Evolutionary conservation across 2,888 invertebrate genomes (phyloP), one percentile per base, ranked within the genome.

Genomic region (Hirtodrosophila alboralis): DNA sequence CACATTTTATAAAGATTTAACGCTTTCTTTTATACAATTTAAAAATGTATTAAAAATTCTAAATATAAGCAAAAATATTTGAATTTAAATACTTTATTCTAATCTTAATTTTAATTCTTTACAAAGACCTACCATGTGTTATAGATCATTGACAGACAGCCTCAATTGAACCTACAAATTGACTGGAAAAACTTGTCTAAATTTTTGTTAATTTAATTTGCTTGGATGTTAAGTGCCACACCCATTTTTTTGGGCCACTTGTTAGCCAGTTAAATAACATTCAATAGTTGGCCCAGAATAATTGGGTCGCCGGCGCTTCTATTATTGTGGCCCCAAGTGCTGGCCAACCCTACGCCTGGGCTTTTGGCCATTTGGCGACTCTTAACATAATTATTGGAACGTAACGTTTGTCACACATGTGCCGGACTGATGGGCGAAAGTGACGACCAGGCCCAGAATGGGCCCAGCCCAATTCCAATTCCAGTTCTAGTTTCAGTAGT

Each of bases 361-460:
- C 44, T 37, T 52, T 72, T 56, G 48, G 61, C 40, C 47, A 62
- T 67, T 68, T 53, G 21, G 21, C 53, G 26, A 30, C 23, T 78
- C 64, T 81, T 59, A 78, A 67, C 61, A 81, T 68, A 62, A 72
- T 83, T 81, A 83, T 81, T 84, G 81, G 81, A 83, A 83, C 81
- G 81, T 74, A 83, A 81, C 84, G 61, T 62, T 77, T 83, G 80
- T 64, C 65, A 76, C 83, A 83, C 56, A 75, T 66, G 28, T 12
- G 16, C 6, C 27, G 36, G 51, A 41, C 18, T 40, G 41, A 27
- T 47, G 41, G 62, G 64, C 69, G 76, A 75, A 73, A 75, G 71
- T 78, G 58, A 43, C 18, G 56, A 38, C 57, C 43, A 53, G 53
- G n/a, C n/a, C n/a, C n/a, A n/a, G n/a, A n/a, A n/a, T n/a, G n/a